These are phyloP conservation scores for Drosophila eugracilis DNA, from an alignment of 1,140 invertebrate genomes.

Conservation along the genomic window DNA sequence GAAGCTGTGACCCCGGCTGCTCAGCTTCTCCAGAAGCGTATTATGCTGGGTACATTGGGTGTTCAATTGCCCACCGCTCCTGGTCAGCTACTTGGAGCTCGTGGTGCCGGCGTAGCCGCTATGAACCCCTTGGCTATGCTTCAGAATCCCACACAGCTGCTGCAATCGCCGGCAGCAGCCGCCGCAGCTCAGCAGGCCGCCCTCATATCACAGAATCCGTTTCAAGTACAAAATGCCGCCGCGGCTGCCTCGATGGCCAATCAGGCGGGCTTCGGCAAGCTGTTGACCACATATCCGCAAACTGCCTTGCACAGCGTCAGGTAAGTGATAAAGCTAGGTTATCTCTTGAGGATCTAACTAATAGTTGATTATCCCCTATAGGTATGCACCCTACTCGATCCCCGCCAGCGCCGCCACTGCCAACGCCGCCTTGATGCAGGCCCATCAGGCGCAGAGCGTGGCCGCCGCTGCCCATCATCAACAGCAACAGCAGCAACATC, in stretches of 20 bases:
- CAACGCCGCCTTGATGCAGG: slow-evolving; percentile 80
- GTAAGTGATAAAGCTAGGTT: slow-evolving; percentile 43
- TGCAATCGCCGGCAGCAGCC: slow-evolving; percentile 85
- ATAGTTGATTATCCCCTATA: slow-evolving; percentile 9
- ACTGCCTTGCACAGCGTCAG: slow-evolving; percentile 82
- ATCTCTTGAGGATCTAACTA: neutral
- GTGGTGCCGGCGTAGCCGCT: slow-evolving; percentile 86
- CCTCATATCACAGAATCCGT: slow-evolving; percentile 84
- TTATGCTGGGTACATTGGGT: slow-evolving; percentile 89
- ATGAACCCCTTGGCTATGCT: slow-evolving; percentile 88
- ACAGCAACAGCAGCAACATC: slow-evolving; percentile 72
- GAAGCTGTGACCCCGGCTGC: slow-evolving; percentile 92
- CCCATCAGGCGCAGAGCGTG: slow-evolving; percentile 84
- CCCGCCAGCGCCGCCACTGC: slow-evolving; percentile 83
- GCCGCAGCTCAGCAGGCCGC: slow-evolving; percentile 85
- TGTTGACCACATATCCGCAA: slow-evolving; percentile 88
- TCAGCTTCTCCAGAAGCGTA: slow-evolving; percentile 90
- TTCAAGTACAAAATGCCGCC: slow-evolving; percentile 85
- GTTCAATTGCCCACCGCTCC: slow-evolving; percentile 87
- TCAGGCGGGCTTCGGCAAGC: slow-evolving; percentile 89
- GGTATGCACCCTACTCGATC: slow-evolving; percentile 84
- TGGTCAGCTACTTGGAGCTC: slow-evolving; percentile 82
- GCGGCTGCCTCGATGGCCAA: slow-evolving; percentile 85
- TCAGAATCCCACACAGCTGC: slow-evolving; percentile 85
- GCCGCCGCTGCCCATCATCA: slow-evolving; percentile 82